phyloP scores from a whole-genome alignment of 2,888 invertebrate species.

The Eurytoma adleriae region DNA sequence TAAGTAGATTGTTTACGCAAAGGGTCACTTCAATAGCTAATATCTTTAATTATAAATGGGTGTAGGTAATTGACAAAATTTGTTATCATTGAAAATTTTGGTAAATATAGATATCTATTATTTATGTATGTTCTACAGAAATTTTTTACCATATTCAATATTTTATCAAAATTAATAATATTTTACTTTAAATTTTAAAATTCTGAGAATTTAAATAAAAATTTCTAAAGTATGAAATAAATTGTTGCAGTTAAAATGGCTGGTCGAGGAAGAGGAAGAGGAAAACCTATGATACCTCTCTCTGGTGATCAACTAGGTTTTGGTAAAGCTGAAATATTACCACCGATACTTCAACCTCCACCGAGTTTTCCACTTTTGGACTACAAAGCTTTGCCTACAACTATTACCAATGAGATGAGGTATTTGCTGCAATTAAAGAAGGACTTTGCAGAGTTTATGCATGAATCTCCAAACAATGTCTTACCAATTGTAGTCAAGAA shows the following conservation, averaged over 20 bases:
- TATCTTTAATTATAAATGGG: too few relatives aligned
- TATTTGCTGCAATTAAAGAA: conserved; percentile 85
- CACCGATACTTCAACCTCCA: conserved; percentile 73
- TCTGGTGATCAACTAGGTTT: conserved; percentile 73
- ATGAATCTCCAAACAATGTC: conserved; percentile 81
- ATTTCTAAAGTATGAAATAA: background rate
- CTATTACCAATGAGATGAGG: conserved; percentile 77
- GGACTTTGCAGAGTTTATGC: conserved; percentile 84
- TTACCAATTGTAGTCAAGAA: conserved; percentile 66
- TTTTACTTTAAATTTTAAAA: too few relatives aligned
- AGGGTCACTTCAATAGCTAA: too few relatives aligned
- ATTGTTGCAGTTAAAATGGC: conserved; percentile 58
- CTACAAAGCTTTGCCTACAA: conserved; percentile 74
- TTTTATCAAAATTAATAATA: background rate
- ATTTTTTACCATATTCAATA: too few relatives aligned
- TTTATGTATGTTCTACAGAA: too few relatives aligned
- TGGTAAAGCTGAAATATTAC: conserved; percentile 71
- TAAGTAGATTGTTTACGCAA: too few relatives aligned
- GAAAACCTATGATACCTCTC: conserved; percentile 71
- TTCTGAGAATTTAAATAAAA: background rate
- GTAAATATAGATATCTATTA: too few relatives aligned
- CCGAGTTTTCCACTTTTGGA: conserved; percentile 75
- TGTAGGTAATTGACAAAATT: background rate
- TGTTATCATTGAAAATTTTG: too few relatives aligned
- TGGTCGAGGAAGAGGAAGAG: conserved; percentile 73